Percentiles rank a stretch among this genome's conserved stretches.
Evolutionary conservation across 2,797 vertebrate genomes (phyloP).

Genomic region (Macropodus opercularis): DNA sequence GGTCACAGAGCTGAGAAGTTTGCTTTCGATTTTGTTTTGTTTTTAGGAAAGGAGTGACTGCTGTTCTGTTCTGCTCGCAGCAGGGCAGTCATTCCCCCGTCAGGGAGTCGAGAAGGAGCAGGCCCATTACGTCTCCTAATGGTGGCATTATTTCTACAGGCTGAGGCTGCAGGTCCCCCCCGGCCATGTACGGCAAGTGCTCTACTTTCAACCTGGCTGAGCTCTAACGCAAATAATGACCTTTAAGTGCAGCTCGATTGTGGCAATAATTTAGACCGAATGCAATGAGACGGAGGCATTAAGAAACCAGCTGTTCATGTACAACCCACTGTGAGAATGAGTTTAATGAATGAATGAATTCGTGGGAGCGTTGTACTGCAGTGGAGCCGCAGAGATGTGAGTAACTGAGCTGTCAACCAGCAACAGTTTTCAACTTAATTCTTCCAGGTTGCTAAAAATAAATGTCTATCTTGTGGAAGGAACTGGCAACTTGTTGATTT

Average conservation of each 20-base stretch:
- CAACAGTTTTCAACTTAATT: too few species aligned
- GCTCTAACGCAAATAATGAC: conserved; percentile 51
- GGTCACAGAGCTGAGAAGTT: conserved; percentile 16
- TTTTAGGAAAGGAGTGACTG: conserved; percentile 9
- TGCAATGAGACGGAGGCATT: conserved; percentile 29
- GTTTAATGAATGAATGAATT: conserved; percentile 8
- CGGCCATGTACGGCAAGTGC: conserved; percentile 22
- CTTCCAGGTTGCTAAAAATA: too few species aligned
- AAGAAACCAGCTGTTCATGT: conserved; percentile 10
- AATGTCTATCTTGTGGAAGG: too few species aligned
- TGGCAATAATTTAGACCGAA: conserved; percentile 51
- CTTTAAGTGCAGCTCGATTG: conserved; percentile 46
- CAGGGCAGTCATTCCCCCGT: conserved; percentile 12
- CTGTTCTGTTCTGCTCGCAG: conserved; percentile 28
- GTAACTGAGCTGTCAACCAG: too few species aligned
- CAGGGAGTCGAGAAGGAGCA: conserved; percentile 8
- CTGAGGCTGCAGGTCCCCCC: neutral
- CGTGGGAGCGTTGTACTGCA: neutral
- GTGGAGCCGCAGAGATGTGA: neutral
- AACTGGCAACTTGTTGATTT: too few species aligned
- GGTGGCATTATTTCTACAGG: conserved; percentile 11
- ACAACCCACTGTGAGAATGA: conserved; percentile 1
- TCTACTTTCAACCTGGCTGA: conserved; percentile 33
- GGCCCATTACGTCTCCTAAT: conserved; percentile 20
- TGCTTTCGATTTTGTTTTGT: too few species aligned